A percentile compares a stretch with the other conserved stretches of the same genome.
These are phyloP conservation scores for Todus mexicanus DNA, from an alignment of 2,797 vertebrate genomes.

Conservation along the genomic window DNA sequence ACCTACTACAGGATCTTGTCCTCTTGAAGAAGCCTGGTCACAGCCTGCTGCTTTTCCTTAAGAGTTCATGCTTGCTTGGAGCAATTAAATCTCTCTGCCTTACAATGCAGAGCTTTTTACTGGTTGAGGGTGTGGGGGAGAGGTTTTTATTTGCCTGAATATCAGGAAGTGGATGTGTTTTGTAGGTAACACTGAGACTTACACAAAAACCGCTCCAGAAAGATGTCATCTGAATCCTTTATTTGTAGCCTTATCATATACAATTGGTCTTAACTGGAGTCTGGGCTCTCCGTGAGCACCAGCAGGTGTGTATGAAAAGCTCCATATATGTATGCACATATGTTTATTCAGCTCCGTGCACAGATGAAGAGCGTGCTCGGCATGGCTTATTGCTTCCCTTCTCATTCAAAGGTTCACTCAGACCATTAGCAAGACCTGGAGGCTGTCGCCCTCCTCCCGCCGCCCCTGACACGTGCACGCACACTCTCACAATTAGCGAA, in stretches of 20 bases:
- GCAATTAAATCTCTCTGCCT: background rate
- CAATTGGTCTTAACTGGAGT: background rate
- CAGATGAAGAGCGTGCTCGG: background rate
- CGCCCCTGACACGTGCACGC: rapidly evolving
- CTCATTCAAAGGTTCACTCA: background rate
- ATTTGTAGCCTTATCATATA: background rate
- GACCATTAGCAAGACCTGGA: background rate
- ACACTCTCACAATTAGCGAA: background rate
- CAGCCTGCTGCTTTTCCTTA: background rate
- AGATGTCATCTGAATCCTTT: background rate
- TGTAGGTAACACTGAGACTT: background rate
- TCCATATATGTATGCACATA: background rate
- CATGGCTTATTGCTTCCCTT: background rate
- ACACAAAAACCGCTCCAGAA: background rate
- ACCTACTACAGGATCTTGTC: background rate
- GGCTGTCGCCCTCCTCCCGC: background rate
- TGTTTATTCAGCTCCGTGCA: background rate
- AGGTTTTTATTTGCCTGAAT: background rate
- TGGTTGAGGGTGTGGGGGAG: background rate
- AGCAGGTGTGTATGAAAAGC: background rate
- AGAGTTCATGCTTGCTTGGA: rapidly evolving
- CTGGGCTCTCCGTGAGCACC: background rate
- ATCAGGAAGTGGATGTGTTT: background rate
- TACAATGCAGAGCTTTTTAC: background rate
- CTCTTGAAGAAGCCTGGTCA: background rate